Percentiles rank a stretch among this genome's conserved stretches.
Conservation (phyloP, 2,797 vertebrate species). For the Morus bassanus region DNA sequence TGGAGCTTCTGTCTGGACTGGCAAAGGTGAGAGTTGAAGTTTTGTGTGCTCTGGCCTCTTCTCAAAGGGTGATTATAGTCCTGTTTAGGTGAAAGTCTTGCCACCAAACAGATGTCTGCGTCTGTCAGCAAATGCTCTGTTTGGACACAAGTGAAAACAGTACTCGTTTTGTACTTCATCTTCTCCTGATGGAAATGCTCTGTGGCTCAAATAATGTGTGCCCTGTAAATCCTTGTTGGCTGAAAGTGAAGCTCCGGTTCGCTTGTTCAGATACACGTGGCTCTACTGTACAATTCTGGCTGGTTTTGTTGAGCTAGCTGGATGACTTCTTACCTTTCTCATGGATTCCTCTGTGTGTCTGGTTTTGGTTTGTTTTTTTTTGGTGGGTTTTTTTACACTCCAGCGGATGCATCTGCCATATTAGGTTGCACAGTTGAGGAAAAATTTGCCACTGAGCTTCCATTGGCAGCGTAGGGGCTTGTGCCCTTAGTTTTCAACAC, state of each 20-base stretch:
- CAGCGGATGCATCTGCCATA: not conserved
- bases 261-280: not conserved
- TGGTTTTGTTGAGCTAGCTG: not conserved
- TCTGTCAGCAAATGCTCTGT: not conserved
- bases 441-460: not conserved
- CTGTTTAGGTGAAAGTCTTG: not conserved
- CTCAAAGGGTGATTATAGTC: not conserved
- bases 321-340: not conserved
- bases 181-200: not conserved
- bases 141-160: not conserved
- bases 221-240: not conserved
- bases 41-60: not conserved
- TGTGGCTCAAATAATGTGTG: fast-evolving
- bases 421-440: not conserved
- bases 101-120: not conserved
- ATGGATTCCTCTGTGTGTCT: not conserved
- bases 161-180: not conserved
- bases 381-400: too few species aligned
- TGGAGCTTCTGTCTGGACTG: constrained; percentile 91
- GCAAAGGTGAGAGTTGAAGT: constrained; percentile 85
- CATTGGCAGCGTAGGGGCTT: not conserved
- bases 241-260: not conserved
- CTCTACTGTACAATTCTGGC: not conserved
- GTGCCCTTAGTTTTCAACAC: not conserved
- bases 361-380: not conserved